These are phyloP conservation scores for Meghimatium bilineatum DNA, from an alignment of 2,888 invertebrate genomes.

Conservation along the genomic window DNA sequence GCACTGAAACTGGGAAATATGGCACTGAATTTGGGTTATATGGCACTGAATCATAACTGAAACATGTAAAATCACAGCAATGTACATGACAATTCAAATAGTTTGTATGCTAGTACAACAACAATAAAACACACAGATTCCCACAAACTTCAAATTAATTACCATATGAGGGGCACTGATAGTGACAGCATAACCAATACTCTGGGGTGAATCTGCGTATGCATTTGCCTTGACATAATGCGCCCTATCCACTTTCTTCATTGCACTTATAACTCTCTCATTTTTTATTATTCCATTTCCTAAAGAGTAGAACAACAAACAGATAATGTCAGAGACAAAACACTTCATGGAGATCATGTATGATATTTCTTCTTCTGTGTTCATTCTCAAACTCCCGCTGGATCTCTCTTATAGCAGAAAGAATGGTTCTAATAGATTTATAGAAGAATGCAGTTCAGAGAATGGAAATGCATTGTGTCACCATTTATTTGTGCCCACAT, in stretches of 20 bases:
- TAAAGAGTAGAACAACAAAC: slow-evolving; percentile 51
- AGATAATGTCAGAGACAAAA: background rate
- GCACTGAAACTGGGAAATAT: too few species aligned
- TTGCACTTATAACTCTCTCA: slow-evolving; percentile 69
- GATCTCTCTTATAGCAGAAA: too few species aligned
- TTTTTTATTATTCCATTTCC: slow-evolving; percentile 76
- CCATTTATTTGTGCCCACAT: too few species aligned
- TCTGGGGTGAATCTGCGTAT: slow-evolving; percentile 77
- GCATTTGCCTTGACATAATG: slow-evolving; percentile 70
- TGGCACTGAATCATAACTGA: too few species aligned
- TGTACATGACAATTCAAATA: too few species aligned
- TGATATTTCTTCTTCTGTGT: too few species aligned
- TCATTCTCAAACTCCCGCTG: too few species aligned
- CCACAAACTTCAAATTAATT: background rate
- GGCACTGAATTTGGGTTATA: too few species aligned
- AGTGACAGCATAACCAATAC: slow-evolving; percentile 92
- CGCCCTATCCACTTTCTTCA: slow-evolving; percentile 75
- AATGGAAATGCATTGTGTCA: too few species aligned
- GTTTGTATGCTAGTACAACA: too few species aligned
- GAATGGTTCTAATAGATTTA: background rate
- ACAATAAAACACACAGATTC: too few species aligned
- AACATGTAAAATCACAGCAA: too few species aligned
- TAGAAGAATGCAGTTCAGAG: background rate
- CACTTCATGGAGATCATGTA: background rate
- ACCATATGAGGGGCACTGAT: slow-evolving; percentile 78